Conservation (phyloP, 2,113 vertebrate species). For the Galbula dea region DNA sequence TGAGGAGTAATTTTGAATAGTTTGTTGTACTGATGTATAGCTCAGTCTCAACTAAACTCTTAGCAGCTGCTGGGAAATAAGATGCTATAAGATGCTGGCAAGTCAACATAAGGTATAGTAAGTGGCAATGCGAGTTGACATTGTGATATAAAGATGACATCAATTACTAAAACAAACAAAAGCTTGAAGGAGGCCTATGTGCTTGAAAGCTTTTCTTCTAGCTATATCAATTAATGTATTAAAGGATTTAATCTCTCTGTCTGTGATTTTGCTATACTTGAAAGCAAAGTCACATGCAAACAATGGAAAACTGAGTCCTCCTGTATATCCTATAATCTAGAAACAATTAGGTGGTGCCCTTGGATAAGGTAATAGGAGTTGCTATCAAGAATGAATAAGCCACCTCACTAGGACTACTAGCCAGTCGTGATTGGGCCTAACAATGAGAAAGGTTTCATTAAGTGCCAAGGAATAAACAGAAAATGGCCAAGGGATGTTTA, state of each 20-base stretch:
- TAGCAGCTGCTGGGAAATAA: constrained; percentile 13
- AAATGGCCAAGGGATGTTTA: not conserved
- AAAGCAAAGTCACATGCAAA: not conserved
- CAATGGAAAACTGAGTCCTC: not conserved
- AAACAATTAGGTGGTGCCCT: not conserved
- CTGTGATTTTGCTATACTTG: not conserved
- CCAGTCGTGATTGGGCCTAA: not conserved
- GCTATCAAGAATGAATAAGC: not conserved
- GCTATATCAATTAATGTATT: not conserved
- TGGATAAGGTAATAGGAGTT: not conserved
- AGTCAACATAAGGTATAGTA: constrained; percentile 10
- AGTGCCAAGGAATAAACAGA: not conserved
- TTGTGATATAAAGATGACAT: constrained; percentile 2
- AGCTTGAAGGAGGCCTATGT: not conserved
- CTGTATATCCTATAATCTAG: not conserved
- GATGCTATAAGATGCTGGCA: not conserved
- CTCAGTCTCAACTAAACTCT: not conserved
- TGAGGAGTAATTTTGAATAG: constrained; percentile 3
- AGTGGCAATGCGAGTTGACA: not conserved
- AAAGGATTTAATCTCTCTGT: not conserved
- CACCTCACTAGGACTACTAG: not conserved
- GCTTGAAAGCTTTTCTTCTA: not conserved
- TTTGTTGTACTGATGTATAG: not conserved
- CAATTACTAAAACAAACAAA: not conserved
- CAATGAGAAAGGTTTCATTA: not conserved